Percentiles rank a stretch among this genome's conserved stretches.
phyloP scores from a whole-genome alignment of 2,113 vertebrate genomes.

The Oreocharis arfaki region DNA sequence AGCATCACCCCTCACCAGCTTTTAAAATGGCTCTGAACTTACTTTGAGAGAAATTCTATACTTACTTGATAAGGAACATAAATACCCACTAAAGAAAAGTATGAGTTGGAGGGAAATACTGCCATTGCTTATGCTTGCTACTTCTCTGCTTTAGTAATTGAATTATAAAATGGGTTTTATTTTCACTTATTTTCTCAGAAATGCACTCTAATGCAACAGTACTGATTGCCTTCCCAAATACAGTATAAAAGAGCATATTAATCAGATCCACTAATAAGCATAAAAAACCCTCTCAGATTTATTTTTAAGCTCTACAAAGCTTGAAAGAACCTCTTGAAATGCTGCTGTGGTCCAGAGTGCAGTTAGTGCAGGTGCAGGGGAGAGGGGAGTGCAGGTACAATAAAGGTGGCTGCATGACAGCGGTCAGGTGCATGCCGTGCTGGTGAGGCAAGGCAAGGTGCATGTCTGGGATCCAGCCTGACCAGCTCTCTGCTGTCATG shows the following conservation, averaged over 20 bases:
- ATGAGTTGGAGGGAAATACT: not conserved
- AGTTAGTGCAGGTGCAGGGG: not conserved
- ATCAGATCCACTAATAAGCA: not conserved
- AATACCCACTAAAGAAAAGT: not conserved
- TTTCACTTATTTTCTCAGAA: not conserved
- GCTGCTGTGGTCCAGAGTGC: not conserved
- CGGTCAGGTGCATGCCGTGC: not conserved
- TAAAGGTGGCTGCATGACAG: not conserved
- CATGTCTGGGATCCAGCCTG: constrained; percentile 45
- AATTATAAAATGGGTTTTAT: not conserved
- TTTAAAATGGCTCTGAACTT: not conserved
- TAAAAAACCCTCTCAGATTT: not conserved
- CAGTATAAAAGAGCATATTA: not conserved
- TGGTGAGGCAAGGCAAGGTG: not conserved
- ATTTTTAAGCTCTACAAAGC: not conserved
- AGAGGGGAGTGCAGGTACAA: not conserved
- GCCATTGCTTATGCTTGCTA: not conserved
- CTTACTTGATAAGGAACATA: not conserved
- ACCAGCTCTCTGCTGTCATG: constrained; percentile 22
- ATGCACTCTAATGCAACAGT: not conserved
- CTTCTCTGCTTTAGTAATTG: not conserved
- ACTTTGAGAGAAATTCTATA: not conserved
- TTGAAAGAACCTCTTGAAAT: not conserved
- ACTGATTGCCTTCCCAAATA: fast-evolving
- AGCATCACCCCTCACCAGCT: not conserved